Evolutionary conservation across 2,113 vertebrate genomes (phyloP).

Genomic region (Mionectes macconnelli): DNA sequence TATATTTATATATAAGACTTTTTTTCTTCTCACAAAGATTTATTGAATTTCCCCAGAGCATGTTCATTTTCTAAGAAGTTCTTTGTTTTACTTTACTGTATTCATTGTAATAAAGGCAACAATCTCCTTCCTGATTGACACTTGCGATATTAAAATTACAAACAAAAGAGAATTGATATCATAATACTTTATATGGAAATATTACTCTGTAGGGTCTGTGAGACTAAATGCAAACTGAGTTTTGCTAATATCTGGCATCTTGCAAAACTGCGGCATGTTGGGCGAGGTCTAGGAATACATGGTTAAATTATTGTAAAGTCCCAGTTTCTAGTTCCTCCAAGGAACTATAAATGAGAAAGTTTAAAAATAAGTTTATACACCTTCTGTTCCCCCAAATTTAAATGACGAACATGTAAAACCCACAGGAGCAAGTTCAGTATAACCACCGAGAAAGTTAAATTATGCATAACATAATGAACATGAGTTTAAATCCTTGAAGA

Average conservation of each 20-base stretch:
- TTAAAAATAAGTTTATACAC: constrained; percentile 12
- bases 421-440: neutral
- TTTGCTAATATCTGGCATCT: constrained; percentile 19
- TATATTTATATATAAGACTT: constrained; percentile 66
- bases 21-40: constrained; percentile 72
- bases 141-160: neutral
- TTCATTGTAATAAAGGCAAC: constrained; percentile 60
- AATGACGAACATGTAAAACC: neutral
- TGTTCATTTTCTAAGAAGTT: constrained; percentile 66
- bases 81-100: constrained; percentile 63
- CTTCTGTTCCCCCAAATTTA: constrained; percentile 15
- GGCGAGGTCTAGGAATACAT: constrained; percentile 40
- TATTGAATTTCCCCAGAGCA: constrained; percentile 71
- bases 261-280: neutral
- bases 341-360: constrained; percentile 49
- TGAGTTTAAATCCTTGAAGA: constrained; percentile 47
- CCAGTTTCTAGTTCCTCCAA: constrained; percentile 34
- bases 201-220: neutral
- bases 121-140: constrained; percentile 42
- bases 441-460: neutral
- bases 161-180: neutral
- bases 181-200: constrained; percentile 12
- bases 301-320: constrained; percentile 30
- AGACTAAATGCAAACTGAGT: constrained; percentile 18
- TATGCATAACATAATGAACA: constrained; percentile 18